Evolutionary conservation across 2,888 invertebrate genomes (phyloP), one percentile per base, ranked within the genome.

Genomic region (Apodemia duryi): DNA sequence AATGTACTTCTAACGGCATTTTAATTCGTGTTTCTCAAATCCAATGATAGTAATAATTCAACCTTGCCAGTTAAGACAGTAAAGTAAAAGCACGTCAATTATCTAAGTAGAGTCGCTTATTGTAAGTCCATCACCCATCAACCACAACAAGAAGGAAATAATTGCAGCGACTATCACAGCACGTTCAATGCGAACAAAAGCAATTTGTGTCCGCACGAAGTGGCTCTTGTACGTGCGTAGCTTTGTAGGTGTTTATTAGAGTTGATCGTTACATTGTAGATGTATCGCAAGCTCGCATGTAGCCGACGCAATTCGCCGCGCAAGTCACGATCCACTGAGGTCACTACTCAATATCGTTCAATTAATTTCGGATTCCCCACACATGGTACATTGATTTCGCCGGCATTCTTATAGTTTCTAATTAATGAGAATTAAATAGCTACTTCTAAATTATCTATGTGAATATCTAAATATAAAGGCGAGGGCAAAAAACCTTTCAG

Each of bases 171-270:
- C 77, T 77, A 82, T 81, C 84, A 81, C 77, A 79, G 80, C 86
- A 85, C 87, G 86, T 88, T 78, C 81, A 79, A 74, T 77, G 77
- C 79, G 86, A 87, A 90, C 91, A 89, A 91, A 91, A 86, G 88
- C 88, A 89, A 91, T 90, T 88, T 90, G 86, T 88, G 90, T 88
- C 83, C 81, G 86, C 83, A 83, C 88, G 86, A 80, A 86, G 83
- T 84, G 83, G 79, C 81, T 79, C 13, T 79, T 75, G 88, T 86
- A 89, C 88, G 90, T 90, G 90, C 84, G 84, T 82, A 73, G 88
- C 82, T 74, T 87, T 78, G 79, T 84, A 88, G 87, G 87, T 85
- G 89, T 87, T 85, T 88, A 89, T 88, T 88, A 90, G 81, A 79
- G 81, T 77, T 78, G 79, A 81, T 81, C 78, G 80, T 72, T 69